phyloP scores from a whole-genome alignment of 1,140 invertebrate species.

The Anastrepha ludens region DNA sequence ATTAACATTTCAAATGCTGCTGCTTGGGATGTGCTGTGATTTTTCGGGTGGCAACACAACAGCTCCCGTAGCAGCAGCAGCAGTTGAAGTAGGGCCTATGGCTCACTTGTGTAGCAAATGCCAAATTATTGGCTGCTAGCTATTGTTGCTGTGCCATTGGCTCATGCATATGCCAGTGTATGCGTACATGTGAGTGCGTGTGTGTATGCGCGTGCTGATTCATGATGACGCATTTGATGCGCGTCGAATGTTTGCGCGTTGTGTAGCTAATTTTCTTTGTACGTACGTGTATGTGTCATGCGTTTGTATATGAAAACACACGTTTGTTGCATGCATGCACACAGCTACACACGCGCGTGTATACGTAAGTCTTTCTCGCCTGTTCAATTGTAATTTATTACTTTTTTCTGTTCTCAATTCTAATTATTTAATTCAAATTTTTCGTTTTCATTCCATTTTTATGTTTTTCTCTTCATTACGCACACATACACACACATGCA shows the following conservation, averaged over 20 bases:
- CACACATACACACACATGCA: neutral
- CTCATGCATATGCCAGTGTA: neutral
- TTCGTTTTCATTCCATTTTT: slow-evolving; percentile 52
- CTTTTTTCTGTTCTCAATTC: slow-evolving; percentile 5
- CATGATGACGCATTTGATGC: slow-evolving; percentile 11
- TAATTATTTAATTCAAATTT: slow-evolving; percentile 44
- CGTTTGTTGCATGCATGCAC: neutral
- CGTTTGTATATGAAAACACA: neutral
- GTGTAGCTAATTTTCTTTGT: neutral
- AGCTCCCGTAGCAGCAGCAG: neutral
- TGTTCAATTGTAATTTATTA: slow-evolving; percentile 43
- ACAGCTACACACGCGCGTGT: too few relatives aligned
- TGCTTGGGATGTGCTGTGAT: too few relatives aligned
- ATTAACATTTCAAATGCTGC: too few relatives aligned
- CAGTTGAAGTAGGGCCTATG: neutral
- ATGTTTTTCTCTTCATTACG: neutral
- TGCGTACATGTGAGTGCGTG: neutral
- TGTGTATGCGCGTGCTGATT: neutral
- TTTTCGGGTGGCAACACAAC: neutral
- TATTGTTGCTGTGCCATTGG: neutral
- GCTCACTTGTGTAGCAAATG: neutral
- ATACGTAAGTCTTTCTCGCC: neutral
- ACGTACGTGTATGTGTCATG: too few relatives aligned
- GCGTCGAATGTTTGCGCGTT: neutral
- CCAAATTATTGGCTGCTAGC: neutral